phyloP scores from a whole-genome alignment of 92 coral and sea anemone genomes.

The Siderastrea radians region DNA sequence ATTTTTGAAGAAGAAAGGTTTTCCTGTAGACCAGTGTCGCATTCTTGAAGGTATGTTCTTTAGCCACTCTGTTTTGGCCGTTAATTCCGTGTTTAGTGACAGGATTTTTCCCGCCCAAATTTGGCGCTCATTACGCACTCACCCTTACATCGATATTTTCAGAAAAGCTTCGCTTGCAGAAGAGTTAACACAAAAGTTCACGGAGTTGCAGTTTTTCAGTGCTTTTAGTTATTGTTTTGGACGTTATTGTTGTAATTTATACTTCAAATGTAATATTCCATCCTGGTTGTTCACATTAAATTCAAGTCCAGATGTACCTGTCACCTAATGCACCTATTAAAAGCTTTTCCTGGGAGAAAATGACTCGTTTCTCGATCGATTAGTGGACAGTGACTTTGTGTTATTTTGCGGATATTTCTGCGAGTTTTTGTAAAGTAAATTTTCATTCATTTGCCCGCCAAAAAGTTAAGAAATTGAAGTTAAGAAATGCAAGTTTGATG shows the following conservation, averaged over 20 bases:
- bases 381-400: not conserved
- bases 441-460: too few species aligned
- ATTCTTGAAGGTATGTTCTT: constrained; percentile 27
- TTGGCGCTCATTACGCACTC: constrained; percentile 11
- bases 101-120: constrained; percentile 14
- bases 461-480: not conserved
- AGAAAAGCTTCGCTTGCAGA: constrained; percentile 1
- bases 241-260: not conserved
- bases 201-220: not conserved
- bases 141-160: constrained; percentile 5
- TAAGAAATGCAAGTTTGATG: not conserved
- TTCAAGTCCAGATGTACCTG: too few species aligned
- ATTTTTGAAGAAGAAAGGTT: constrained; percentile 13
- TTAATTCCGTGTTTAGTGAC: constrained; percentile 9
- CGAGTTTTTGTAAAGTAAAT: not conserved
- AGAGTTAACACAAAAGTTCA: too few species aligned
- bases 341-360: too few species aligned
- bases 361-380: too few species aligned
- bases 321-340: too few species aligned
- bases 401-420: not conserved
- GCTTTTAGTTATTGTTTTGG: constrained; percentile 11
- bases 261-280: too few species aligned
- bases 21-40: constrained; percentile 5
- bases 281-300: too few species aligned
- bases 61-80: not conserved